Evolutionary conservation across 2,888 invertebrate species (phyloP).

Genomic region (Protophormia terraenovae): DNA sequence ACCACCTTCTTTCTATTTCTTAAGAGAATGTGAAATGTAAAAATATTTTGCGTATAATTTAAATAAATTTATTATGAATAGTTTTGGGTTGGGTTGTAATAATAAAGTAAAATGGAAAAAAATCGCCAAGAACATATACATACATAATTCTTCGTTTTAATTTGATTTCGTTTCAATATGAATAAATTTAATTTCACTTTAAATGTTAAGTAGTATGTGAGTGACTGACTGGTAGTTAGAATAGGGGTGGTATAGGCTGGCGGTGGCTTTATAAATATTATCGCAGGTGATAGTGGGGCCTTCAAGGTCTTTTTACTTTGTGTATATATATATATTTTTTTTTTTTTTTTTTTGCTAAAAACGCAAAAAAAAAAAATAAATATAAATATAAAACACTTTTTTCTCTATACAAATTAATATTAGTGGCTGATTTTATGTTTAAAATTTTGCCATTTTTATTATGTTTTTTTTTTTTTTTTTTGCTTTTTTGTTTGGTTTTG

Average conservation of each 20-base stretch:
- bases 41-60: not conserved
- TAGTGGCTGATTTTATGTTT: no score
- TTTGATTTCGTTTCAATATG: conserved; percentile 17
- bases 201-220: no score
- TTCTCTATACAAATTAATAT: not conserved
- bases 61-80: not conserved
- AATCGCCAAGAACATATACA: not conserved
- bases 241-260: not conserved
- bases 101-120: not conserved
- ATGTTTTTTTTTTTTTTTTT: not conserved
- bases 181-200: not conserved
- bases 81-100: not conserved
- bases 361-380: not conserved
- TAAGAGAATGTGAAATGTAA: not conserved
- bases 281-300: conserved; percentile 17
- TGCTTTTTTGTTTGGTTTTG: not conserved
- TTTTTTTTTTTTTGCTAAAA: not conserved
- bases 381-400: not conserved
- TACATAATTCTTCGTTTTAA: not conserved
- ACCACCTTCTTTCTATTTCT: not conserved
- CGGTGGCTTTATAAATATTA: not conserved
- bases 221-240: not conserved
- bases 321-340: not conserved
- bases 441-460: not conserved
- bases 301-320: not conserved